Conservation (phyloP, 2,888 invertebrate genomes). For the Myopa testacea region DNA sequence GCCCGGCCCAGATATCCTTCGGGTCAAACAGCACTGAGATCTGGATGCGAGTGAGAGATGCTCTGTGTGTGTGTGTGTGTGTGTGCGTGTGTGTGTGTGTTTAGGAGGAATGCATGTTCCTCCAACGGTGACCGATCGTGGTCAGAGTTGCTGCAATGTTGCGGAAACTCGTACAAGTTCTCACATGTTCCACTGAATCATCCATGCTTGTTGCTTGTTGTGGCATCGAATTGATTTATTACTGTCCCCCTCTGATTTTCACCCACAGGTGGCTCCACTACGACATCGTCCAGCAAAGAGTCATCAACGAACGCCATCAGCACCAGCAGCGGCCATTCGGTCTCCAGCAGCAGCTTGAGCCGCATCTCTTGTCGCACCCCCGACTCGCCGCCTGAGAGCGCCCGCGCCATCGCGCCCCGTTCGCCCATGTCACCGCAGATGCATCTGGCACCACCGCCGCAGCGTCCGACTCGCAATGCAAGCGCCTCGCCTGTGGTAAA, state of each 20-base stretch:
- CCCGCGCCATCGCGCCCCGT: constrained; percentile 64
- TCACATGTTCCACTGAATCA: constrained; percentile 7
- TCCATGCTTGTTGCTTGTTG: constrained; percentile 3
- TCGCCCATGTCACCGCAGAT: constrained; percentile 68
- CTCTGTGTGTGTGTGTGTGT: neutral
- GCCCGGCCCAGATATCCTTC: constrained; percentile 6
- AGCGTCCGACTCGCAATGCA: constrained; percentile 65
- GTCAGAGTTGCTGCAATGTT: neutral
- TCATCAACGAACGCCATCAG: constrained; percentile 46
- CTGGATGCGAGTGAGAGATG: neutral
- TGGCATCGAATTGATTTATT: neutral
- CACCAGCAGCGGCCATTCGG: constrained; percentile 48
- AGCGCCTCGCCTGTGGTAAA: constrained; percentile 68
- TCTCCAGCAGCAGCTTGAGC: constrained; percentile 44
- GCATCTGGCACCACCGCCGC: constrained; percentile 61
- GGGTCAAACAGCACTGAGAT: neutral
- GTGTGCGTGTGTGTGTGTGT: neutral
- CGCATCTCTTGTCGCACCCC: constrained; percentile 65
- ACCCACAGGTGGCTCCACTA: constrained; percentile 37
- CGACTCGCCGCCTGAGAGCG: constrained; percentile 66
- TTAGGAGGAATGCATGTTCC: constrained; percentile 8
- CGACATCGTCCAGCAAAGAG: constrained; percentile 34
- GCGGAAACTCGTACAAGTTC: constrained; percentile 15
- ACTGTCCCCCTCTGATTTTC: constrained; percentile 25
- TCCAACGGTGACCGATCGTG: neutral